Evolutionary conservation across 2,888 invertebrate species (phyloP).

Genomic region (Amiota mariae): DNA sequence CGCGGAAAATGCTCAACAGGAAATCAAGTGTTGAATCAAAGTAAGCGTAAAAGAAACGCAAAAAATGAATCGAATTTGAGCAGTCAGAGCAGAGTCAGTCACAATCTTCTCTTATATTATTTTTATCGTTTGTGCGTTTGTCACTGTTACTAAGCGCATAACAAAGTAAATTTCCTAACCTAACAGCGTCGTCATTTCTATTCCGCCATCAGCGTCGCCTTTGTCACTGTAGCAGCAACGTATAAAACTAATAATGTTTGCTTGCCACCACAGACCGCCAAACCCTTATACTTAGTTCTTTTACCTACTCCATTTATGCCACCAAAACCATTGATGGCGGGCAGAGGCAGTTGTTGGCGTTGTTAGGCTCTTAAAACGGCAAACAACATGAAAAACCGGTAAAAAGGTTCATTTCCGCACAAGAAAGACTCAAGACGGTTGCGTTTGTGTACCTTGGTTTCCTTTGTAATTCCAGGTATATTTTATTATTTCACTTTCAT

Average conservation of each 20-base stretch:
- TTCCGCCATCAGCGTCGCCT: too few species aligned
- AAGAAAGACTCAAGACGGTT: neutral
- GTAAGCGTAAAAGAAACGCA: constrained; percentile 3
- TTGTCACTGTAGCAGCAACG: too few species aligned
- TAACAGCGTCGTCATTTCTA: too few species aligned
- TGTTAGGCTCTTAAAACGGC: constrained; percentile 1
- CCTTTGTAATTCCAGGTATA: neutral
- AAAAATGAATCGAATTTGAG: neutral
- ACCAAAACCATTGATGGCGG: neutral
- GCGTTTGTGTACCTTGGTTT: constrained; percentile 9
- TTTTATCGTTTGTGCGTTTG: constrained; percentile 6
- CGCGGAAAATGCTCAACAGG: constrained; percentile 4
- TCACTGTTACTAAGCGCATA: neutral
- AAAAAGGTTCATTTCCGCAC: constrained; percentile 30
- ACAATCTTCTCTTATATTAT: neutral
- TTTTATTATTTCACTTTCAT: neutral
- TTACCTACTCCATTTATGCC: too few species aligned
- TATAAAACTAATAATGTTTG: neutral
- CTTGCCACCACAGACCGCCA: neutral
- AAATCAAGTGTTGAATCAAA: constrained; percentile 20
- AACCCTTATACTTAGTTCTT: too few species aligned
- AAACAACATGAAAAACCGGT: constrained; percentile 14
- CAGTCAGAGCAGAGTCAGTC: neutral
- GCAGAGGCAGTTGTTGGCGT: neutral
- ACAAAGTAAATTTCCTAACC: neutral